Percentiles rank a stretch among this genome's conserved stretches.
Evolutionary conservation across 2,113 vertebrate species (phyloP).

Genomic region (Beaufortia kweichowensis): DNA sequence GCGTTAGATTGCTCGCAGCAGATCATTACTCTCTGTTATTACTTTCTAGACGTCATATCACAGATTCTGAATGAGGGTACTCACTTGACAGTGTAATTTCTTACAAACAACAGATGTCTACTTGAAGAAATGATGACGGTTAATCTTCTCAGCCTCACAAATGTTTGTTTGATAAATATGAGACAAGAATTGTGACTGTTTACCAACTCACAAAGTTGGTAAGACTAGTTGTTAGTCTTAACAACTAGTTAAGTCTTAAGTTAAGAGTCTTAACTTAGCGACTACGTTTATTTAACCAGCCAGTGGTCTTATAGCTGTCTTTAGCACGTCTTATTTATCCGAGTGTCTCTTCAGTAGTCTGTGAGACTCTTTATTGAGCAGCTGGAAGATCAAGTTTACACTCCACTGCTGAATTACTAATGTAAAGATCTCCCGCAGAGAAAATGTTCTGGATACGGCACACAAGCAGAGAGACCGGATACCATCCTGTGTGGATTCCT

Average conservation of each 20-base stretch:
- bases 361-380: not conserved
- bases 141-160: not conserved
- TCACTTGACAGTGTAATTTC: not conserved
- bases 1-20: constrained; percentile 10
- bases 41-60: not conserved
- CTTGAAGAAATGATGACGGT: not conserved
- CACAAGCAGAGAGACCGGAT: not conserved
- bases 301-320: not conserved
- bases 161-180: not conserved
- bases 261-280: too few relatives aligned
- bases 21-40: constrained; percentile 14
- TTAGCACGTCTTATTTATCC: constrained; percentile 6
- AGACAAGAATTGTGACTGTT: not conserved
- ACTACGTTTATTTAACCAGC: too few relatives aligned
- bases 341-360: constrained; percentile 9
- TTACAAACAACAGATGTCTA: constrained; percentile 21
- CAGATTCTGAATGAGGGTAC: not conserved
- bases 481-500: constrained; percentile 6
- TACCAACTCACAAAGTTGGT: too few relatives aligned
- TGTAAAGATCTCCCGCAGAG: constrained; percentile 21
- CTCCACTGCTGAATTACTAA: constrained; percentile 20
- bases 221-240: too few relatives aligned
- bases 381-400: constrained; percentile 24
- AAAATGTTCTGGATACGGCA: constrained; percentile 3
- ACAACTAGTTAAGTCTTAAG: too few relatives aligned